Conservation (phyloP, 2,113 vertebrate genomes). For the Ictidomys tridecemlineatus region DNA sequence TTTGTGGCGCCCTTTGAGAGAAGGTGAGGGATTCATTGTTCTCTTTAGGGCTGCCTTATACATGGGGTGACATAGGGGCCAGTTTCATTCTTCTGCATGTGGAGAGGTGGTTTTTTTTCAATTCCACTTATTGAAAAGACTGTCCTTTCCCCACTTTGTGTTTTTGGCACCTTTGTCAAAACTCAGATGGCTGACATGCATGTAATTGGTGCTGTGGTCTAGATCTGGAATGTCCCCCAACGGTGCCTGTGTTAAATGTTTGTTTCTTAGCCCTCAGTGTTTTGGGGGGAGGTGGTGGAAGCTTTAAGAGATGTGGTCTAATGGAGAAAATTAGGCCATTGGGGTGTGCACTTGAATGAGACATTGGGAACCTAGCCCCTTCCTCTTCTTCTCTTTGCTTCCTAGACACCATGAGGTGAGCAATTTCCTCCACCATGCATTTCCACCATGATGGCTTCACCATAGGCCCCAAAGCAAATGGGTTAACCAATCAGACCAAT, state of each 20-base stretch:
- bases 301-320: background rate
- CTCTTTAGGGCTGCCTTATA: background rate
- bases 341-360: background rate
- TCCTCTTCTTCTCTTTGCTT: background rate
- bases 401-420: background rate
- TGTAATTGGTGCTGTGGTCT: background rate
- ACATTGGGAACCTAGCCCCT: background rate
- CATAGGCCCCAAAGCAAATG: too few species aligned
- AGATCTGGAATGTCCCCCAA: background rate
- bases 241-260: background rate
- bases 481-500: background rate
- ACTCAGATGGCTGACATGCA: background rate
- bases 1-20: background rate
- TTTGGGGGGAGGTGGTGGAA: background rate
- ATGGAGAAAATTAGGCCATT: background rate
- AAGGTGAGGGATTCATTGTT: background rate
- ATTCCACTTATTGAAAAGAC: background rate
- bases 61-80: background rate
- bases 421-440: background rate
- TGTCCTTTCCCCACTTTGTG: background rate
- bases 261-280: accelerated
- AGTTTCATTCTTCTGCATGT: background rate
- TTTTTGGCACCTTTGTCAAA: background rate
- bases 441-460: background rate
- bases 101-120: background rate